Evolutionary conservation across 2,113 vertebrate species (phyloP).

Genomic region (Pluvialis apricaria): DNA sequence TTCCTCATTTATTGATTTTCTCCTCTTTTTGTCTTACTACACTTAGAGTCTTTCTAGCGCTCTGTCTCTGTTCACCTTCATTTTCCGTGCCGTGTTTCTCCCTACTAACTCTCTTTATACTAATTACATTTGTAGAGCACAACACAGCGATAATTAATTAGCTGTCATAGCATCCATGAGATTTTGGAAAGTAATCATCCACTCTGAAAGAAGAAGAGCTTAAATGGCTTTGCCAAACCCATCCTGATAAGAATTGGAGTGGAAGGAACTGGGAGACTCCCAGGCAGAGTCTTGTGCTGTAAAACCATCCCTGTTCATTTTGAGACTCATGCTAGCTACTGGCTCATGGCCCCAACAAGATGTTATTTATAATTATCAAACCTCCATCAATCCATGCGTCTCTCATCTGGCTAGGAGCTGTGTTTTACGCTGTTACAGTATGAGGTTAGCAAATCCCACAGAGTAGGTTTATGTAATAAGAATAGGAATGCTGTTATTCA

Average conservation of each 20-base stretch:
- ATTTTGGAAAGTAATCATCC: neutral
- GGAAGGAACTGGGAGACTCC: neutral
- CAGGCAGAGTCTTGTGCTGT: neutral
- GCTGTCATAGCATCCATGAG: neutral
- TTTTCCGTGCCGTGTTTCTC: neutral
- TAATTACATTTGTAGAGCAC: neutral
- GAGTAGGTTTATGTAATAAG: neutral
- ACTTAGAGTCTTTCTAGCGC: neutral
- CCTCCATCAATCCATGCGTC: neutral
- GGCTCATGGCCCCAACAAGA: neutral
- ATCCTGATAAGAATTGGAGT: neutral
- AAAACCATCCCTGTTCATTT: neutral
- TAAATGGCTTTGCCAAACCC: neutral
- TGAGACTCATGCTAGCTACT: neutral
- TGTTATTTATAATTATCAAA: neutral
- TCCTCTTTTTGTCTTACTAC: neutral
- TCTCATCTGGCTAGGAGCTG: neutral
- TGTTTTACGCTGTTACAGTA: neutral
- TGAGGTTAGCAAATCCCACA: neutral
- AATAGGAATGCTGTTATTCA: neutral
- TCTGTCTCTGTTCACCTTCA: neutral
- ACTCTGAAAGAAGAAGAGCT: neutral
- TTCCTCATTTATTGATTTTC: neutral
- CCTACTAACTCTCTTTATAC: neutral
- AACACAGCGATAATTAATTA: slow-evolving; percentile 1